Evolutionary conservation across 2,113 vertebrate genomes (phyloP).

Genomic region (Dicaeum eximium): DNA sequence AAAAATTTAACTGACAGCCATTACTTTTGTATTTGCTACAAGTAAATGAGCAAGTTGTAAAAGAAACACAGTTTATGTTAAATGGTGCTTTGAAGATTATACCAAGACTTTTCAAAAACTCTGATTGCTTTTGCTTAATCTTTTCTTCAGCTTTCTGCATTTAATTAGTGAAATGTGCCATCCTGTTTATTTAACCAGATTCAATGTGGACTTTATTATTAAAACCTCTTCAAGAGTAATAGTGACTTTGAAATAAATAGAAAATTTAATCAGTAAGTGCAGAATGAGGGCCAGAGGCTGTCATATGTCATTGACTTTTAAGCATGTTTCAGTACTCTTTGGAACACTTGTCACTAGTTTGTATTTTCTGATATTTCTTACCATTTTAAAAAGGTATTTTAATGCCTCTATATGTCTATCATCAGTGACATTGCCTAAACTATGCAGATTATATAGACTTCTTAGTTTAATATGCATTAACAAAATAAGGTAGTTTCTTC

Average conservation of each 20-base stretch:
- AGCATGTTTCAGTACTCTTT: background rate
- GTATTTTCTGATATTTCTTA: background rate
- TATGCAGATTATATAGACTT: background rate
- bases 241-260: background rate
- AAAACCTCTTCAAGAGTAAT: background rate
- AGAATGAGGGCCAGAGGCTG: background rate
- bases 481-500: background rate
- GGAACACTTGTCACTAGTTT: background rate
- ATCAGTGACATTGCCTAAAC: background rate
- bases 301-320: background rate
- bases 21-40: background rate
- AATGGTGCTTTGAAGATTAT: conserved; percentile 15
- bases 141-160: conserved; percentile 5
- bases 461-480: background rate
- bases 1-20: background rate
- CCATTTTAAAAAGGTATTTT: background rate
- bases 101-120: background rate
- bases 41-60: background rate
- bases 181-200: conserved; percentile 20
- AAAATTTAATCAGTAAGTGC: background rate
- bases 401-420: background rate
- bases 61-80: conserved; percentile 3
- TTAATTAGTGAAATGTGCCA: background rate
- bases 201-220: background rate
- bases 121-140: conserved; percentile 25